Conservation (phyloP, 2,888 invertebrate genomes). For the Lasioglossum lativentre region DNA sequence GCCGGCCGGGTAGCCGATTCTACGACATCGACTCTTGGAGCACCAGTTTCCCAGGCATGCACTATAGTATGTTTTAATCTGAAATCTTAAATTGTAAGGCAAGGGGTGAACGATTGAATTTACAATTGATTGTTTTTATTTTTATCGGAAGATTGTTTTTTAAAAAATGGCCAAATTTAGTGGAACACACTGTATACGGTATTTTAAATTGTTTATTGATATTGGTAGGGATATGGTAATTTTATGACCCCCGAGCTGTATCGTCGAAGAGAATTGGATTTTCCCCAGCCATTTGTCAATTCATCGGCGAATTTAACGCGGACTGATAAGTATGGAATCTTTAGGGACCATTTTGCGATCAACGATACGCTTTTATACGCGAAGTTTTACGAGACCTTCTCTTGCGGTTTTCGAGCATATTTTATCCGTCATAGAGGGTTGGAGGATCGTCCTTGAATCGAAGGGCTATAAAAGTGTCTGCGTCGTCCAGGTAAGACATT, state of each 20-base stretch:
- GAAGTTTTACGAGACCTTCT: background rate
- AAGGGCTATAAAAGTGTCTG: conserved; percentile 31
- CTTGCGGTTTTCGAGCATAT: background rate
- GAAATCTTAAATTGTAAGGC: background rate
- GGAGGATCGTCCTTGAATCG: conserved; percentile 25
- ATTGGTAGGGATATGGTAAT: background rate
- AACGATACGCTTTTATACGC: conserved; percentile 40
- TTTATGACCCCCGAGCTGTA: background rate
- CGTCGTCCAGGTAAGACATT: conserved; percentile 47
- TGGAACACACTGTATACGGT: background rate
- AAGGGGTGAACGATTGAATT: background rate
- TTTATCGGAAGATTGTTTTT: background rate
- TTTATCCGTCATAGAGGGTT: conserved; percentile 50
- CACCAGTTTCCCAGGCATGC: no score
- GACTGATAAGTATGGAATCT: conserved; percentile 37
- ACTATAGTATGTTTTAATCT: background rate
- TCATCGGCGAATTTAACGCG: conserved; percentile 13
- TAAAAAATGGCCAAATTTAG: background rate
- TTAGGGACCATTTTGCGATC: conserved; percentile 61
- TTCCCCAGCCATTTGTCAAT: conserved; percentile 24
- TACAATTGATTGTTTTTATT: background rate
- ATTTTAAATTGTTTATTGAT: background rate
- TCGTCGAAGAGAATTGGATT: background rate
- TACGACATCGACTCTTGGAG: no score
- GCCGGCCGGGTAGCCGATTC: no score